A percentile compares a stretch with the other conserved stretches of the same genome.
Evolutionary conservation across 2,113 vertebrate species (phyloP).

Genomic region (Calyptomena viridis): DNA sequence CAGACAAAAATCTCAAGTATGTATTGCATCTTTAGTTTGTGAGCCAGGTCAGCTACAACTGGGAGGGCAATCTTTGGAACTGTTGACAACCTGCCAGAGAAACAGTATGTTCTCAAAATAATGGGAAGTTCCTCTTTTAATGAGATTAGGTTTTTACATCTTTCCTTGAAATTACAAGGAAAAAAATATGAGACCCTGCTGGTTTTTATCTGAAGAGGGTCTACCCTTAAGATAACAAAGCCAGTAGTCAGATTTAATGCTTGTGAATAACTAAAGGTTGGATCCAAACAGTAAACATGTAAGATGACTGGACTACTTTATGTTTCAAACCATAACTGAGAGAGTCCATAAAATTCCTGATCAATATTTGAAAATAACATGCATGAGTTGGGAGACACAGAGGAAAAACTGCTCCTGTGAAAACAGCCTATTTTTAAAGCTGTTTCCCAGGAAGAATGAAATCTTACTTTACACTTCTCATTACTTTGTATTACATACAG

Average conservation of each 20-base stretch:
- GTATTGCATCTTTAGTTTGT: not conserved
- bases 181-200: not conserved
- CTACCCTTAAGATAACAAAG: not conserved
- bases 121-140: not conserved
- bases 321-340: not conserved
- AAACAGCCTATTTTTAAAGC: not conserved
- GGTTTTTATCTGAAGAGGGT: not conserved
- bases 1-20: not conserved
- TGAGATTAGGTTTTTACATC: not conserved
- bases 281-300: not conserved
- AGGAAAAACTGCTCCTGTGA: not conserved
- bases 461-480: not conserved
- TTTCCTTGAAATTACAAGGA: not conserved
- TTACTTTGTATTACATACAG: not conserved
- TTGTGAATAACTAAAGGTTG: not conserved
- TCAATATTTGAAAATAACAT: not conserved
- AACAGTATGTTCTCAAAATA: constrained; percentile 5
- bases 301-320: not conserved
- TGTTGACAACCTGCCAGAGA: not conserved
- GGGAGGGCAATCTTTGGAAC: not conserved
- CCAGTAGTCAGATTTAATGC: not conserved
- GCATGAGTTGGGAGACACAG: not conserved
- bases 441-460: not conserved
- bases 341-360: not conserved
- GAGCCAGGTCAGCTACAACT: not conserved